Conservation (phyloP, 2,888 invertebrate genomes). For the Toxonevra muliebris region DNA sequence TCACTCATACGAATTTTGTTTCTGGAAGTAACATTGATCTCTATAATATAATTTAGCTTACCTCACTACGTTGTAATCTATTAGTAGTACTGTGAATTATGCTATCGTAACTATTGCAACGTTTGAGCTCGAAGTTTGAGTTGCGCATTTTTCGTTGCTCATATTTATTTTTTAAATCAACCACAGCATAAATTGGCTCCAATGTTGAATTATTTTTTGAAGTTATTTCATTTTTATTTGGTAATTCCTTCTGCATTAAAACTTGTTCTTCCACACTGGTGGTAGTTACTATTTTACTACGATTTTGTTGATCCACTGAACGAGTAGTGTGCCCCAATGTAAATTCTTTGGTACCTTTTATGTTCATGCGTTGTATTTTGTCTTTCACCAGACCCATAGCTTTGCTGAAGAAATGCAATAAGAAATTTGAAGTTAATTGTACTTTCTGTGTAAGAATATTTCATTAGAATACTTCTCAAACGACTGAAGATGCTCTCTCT, state of each 20-base stretch:
- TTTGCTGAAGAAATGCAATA: slow-evolving; percentile 24
- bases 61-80: neutral
- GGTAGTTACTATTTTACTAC: slow-evolving; percentile 23
- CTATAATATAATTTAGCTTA: no score
- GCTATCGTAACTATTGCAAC: slow-evolving; percentile 39
- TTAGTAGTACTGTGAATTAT: slow-evolving; percentile 26
- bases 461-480: slow-evolving; percentile 34
- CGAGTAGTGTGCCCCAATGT: slow-evolving; percentile 24
- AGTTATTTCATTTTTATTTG: neutral
- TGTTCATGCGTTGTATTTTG: slow-evolving; percentile 48
- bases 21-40: no score
- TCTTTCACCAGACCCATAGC: slow-evolving; percentile 37
- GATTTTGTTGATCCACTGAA: slow-evolving; percentile 26
- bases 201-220: slow-evolving; percentile 1
- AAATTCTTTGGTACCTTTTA: slow-evolving; percentile 45
- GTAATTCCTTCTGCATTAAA: neutral
- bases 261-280: slow-evolving; percentile 23
- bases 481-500: slow-evolving; percentile 28
- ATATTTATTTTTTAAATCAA: slow-evolving; percentile 56
- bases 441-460: slow-evolving; percentile 3
- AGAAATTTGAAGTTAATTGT: neutral
- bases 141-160: slow-evolving; percentile 48
- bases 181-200: slow-evolving; percentile 57
- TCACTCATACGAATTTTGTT: no score
- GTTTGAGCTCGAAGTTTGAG: slow-evolving; percentile 36